phyloP scores from a whole-genome alignment of 2,797 vertebrate species.

The Microctenopoma stevenorrisi region DNA sequence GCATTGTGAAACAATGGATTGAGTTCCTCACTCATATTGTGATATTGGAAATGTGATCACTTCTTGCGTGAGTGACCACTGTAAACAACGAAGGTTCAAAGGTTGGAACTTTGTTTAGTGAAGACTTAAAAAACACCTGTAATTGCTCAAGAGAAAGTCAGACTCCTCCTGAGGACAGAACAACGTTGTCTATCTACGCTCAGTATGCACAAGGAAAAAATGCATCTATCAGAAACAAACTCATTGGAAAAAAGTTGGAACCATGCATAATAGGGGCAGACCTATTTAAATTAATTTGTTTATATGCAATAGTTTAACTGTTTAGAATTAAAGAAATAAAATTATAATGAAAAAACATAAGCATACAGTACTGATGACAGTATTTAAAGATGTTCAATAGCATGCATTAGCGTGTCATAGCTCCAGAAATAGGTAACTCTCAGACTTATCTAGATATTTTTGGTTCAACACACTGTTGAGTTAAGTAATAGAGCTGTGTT shows the following conservation, averaged over 20 bases:
- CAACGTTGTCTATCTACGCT: neutral
- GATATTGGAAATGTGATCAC: constrained; percentile 72
- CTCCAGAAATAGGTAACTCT: constrained; percentile 49
- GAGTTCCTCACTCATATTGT: constrained; percentile 45
- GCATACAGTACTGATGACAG: constrained; percentile 32
- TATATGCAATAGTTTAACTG: neutral
- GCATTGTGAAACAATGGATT: constrained; percentile 34
- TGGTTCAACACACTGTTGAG: constrained; percentile 44
- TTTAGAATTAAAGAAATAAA: constrained; percentile 25
- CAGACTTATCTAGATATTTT: constrained; percentile 49
- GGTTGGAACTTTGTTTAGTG: constrained; percentile 60
- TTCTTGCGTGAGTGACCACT: constrained; percentile 66
- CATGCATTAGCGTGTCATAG: constrained; percentile 42
- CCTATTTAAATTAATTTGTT: neutral
- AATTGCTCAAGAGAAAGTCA: constrained; percentile 27
- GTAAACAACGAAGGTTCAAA: constrained; percentile 68
- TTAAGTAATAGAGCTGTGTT: constrained; percentile 43
- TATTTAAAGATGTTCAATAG: constrained; percentile 51
- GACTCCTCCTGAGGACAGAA: constrained; percentile 4
- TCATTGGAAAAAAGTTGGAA: constrained; percentile 1
- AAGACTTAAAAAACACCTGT: constrained; percentile 42
- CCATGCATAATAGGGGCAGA: neutral
- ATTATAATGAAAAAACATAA: constrained; percentile 18
- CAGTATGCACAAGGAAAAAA: neutral
- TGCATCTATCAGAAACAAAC: neutral